Evolutionary conservation across 53 echinoderm and acorn worm genomes (phyloP), one percentile per base, ranked within the genome.

Genomic region (Arbacia lixula): DNA sequence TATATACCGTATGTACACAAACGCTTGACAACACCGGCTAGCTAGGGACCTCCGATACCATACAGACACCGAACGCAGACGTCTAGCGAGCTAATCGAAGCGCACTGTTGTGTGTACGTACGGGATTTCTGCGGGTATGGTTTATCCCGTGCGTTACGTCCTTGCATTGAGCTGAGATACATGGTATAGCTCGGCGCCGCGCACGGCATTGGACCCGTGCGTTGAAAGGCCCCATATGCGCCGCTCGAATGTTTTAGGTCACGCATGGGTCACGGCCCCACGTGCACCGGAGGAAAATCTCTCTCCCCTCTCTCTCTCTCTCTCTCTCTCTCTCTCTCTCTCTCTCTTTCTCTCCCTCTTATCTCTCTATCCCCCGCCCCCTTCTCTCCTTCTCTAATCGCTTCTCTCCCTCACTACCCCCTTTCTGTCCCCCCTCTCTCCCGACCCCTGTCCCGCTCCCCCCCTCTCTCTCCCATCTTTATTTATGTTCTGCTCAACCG

Each of bases 221-320:
- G 43, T 69, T 43, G 22, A n/a, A n/a, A n/a, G n/a, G 42, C 67
- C 6, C 12, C 67, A 22, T 37, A 39, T 69, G 69, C 69, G 43
- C 69, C 25, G 69, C 42, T 62, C 27, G 40, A 42, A 42, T 39
- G 42, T n/a, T n/a, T n/a, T 9, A 36, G 69, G 69, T 69, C 69
- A 69, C 28, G 25, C 3, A 27, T 43, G 29, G 69, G 69, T 69
- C 69, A 69, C 25, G 69, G 69, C 69, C n/a, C 69, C 69, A 69
- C 69, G 69, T 69, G 69, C 69, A 69, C 5, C 16, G 69, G 25
- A 36, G 2, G n/a, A 27, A 27, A 43, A 27, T 41, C 43, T 40
- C 27, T 27, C 27, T 27, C 14, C 14, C 8, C 14, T 46, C 49
- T 46, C 22, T 5, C 17, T 37, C 69, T 43, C 42, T 27, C 69